Conservation (phyloP, 2,888 invertebrate genomes). For the Ametastegia equiseti region DNA sequence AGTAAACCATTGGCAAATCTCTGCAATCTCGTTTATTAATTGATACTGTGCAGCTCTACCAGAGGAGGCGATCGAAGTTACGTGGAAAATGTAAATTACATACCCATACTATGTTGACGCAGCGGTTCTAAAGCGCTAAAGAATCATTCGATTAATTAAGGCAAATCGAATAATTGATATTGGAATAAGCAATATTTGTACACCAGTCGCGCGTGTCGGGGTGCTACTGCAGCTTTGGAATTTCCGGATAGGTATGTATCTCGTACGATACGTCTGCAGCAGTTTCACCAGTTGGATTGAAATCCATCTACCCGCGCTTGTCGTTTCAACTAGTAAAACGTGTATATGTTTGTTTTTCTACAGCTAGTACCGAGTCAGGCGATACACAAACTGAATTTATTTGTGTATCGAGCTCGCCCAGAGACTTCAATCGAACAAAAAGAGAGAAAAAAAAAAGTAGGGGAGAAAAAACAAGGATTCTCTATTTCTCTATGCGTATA, state of each 20-base stretch:
- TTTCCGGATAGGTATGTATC: neutral
- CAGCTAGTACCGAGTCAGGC: slow-evolving; percentile 18
- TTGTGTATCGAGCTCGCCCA: slow-evolving; percentile 11
- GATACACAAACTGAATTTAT: slow-evolving; percentile 31
- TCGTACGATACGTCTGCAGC: too few species aligned
- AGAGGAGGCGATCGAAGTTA: neutral
- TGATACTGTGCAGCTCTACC: slow-evolving; percentile 21
- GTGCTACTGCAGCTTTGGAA: too few species aligned
- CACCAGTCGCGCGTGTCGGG: neutral
- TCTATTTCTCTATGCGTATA: neutral
- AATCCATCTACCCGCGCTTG: slow-evolving; percentile 21
- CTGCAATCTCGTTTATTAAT: slow-evolving; percentile 45
- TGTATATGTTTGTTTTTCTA: slow-evolving; percentile 27
- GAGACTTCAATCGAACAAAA: slow-evolving; percentile 18
- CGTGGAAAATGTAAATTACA: slow-evolving; percentile 16
- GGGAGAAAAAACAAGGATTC: too few species aligned
- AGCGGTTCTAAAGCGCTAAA: neutral
- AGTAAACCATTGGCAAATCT: slow-evolving; percentile 42
- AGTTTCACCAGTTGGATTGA: neutral
- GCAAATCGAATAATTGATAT: neutral
- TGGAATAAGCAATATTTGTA: neutral
- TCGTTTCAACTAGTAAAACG: slow-evolving; percentile 21
- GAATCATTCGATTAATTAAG: slow-evolving; percentile 1
- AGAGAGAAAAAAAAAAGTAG: neutral
- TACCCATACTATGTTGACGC: neutral